Base-by-base conservation (phyloP, 2,797 vertebrate species). In the Erethizon dorsatum region DNA sequence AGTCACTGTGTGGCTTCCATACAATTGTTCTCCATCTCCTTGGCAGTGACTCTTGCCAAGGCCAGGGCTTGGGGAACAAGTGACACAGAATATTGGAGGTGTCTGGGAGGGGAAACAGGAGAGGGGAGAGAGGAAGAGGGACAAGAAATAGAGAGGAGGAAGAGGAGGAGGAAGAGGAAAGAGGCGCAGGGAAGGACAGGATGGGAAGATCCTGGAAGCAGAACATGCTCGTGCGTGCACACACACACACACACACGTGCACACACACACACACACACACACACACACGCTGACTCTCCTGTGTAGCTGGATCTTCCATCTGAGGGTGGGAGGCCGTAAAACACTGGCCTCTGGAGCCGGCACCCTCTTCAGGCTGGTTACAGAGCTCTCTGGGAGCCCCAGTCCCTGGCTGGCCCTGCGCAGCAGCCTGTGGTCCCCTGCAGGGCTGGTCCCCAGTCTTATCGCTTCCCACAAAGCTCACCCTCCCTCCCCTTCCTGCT, bases 101-200 rank as follows among this genome's bases (percentile, higher is more conserved):
- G 17, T 61, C 10, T 6, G 7, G n/a, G 7, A 26, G 41, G 7
- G 50, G 56, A 78, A 31, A 45, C 5, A 37, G 33, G 50, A 28
- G 31, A 10, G 33, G 0, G 3, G 14, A 13, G 31, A 52, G 18
- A 1, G 20, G 5, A 56, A 12, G 26, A 37, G 13, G 11, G 22
- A 15, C 3, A 47, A 11, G n/a, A 5, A 10, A 18, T 28, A 33
- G n/a, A 1, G 7, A 13, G 2, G 24, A 1, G 3, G 6, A 33
- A 3, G 18, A 20, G 3, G 6, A 14, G 4, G 5, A 12, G 20
- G 3, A 31, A 3, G 31, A 20, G 28, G 63, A 37, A 41, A 31
- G 24, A 8, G 1, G 20, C 6, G 5, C 1, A 15, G 12, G 41
- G 57, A 41, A 11, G 50, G 75, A 24, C 15, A 11, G 24, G 13